These are phyloP conservation scores for Pelvicachromis taeniatus DNA, from an alignment of 2,113 vertebrate species.

Conservation along the genomic window DNA sequence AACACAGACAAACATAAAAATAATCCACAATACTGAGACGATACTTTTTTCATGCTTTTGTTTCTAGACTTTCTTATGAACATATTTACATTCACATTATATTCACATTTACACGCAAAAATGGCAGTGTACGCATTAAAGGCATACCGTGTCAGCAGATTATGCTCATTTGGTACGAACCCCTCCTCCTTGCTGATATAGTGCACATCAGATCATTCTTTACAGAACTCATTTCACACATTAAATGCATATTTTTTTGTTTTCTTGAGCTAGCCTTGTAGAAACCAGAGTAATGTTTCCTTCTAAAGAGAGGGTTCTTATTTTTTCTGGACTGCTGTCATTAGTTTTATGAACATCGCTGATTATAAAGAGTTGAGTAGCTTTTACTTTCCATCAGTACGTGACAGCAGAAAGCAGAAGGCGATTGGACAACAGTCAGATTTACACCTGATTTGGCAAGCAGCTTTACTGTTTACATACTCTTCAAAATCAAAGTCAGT, in stretches of 20 bases:
- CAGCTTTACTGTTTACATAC: not conserved
- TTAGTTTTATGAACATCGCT: not conserved
- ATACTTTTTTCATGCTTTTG: not conserved
- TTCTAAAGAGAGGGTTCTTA: not conserved
- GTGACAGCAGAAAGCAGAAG: not conserved
- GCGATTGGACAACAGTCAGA: not conserved
- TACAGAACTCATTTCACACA: constrained; percentile 1
- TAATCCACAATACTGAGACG: constrained; percentile 53
- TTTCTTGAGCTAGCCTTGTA: constrained; percentile 4
- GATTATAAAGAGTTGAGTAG: not conserved
- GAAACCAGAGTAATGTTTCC: not conserved
- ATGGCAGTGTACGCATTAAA: constrained; percentile 53
- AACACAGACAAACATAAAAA: constrained; percentile 53
- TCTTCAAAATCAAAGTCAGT: not conserved
- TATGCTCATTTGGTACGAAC: constrained; percentile 61
- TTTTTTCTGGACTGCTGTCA: not conserved
- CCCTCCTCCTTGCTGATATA: constrained; percentile 46
- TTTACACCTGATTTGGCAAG: constrained; percentile 28
- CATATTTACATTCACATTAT: constrained; percentile 66
- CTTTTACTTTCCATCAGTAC: not conserved
- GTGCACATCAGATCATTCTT: constrained; percentile 58
- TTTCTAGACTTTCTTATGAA: constrained; percentile 66
- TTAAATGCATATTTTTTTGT: constrained; percentile 15
- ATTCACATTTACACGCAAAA: constrained; percentile 41
- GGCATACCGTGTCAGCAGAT: constrained; percentile 35